Base-by-base conservation (phyloP, 2,797 vertebrate species). In the Enteromius viviparus region DNA sequence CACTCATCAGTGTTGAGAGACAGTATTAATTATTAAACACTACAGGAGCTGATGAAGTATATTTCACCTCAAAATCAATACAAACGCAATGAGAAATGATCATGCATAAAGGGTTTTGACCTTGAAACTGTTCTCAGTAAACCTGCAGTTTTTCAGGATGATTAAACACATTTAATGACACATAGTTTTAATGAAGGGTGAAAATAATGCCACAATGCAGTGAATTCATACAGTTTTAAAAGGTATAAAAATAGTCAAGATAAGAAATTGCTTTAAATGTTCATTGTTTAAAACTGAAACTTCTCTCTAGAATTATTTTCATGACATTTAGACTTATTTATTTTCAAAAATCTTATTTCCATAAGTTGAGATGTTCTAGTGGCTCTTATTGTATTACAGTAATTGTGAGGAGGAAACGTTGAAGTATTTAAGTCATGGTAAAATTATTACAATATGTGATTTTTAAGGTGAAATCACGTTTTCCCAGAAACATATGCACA, bases 1-100 rank as follows among this genome's bases (percentile, higher is more conserved):
- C 26, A 60, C 78, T 32, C 64, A 12, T 68, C 77, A 68, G 77
- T 79, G 77, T 68, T 79, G 77, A 68, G 32, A 40, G 77, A 79
- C 78, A 80, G 78, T 80, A 80, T 80, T 80, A 68, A 58, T 26
- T 26, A 66, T 76, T 2, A 76, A 60, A 76, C 74, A 76, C 53
- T 60, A 45, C 74, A 76, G 14, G 2, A 37, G 8, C 32, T 53
- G 14, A 40, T 51, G 47, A 8, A 51, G 19, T 17, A 6, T 32
- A 23, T 45, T 71, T 71, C 42, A 10, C 42, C 3, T 49, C 15
- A 29, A 47, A 71, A 14, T 26, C 58, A 17, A 21, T 21, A 8
- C 49, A 51, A 6, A 51, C 6, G 6, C 40, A 4, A 42, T 15
- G 68, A 47, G 42, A 49, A 70, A 29, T 26, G 0, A 11, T 11